Base-by-base conservation (phyloP, 2,797 vertebrate species). In the Trachurus trachurus region DNA sequence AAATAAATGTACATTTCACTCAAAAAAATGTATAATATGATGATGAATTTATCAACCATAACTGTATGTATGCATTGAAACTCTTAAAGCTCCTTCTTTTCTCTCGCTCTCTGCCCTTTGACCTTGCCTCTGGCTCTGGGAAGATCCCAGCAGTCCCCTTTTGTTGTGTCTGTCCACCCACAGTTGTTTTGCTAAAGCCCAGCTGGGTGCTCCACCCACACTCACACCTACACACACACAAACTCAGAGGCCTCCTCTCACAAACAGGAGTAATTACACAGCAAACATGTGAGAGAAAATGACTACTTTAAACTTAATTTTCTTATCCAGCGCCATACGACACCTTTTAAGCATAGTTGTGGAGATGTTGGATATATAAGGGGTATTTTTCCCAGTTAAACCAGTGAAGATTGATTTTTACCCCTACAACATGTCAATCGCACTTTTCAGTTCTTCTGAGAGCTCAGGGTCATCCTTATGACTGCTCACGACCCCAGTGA, bases 111-210 rank as follows among this genome's bases (percentile, higher is more conserved):
- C 4, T 50, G 74, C 15, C 47, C 71, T 78, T 66, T 74, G 54
- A 80, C 76, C 50, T 75, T 31, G 6, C 37, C n/a, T 21, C 26
- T 62, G 50, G 47, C 37, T 31, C 54, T 39, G 22, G 50, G 49
- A 71, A 74, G 5, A 66, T 65, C 71, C 37, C 49, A 63, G 62
- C 76, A 50, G 45, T 11, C 22, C 12, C 37, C 8, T 37, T 73
- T 52, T 63, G 52, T 79, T 74, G 22, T 22, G 66, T 66, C 72
- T 47, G 2, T 52, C 45, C 66, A 50, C 69, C n/a, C 26, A 0
- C 50, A 47, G 74, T 76, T 88, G 82, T 83, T 87, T 79, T 79
- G 80, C 47, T 81, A 63, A 77, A 83, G 63, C 65, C 65, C 74
- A 61, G 67, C 78, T 81, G 69, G 50, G 76, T 63, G 42, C 66